These are phyloP conservation scores for Notodonta ziczac DNA, from an alignment of 2,888 invertebrate species.

Conservation along the genomic window DNA sequence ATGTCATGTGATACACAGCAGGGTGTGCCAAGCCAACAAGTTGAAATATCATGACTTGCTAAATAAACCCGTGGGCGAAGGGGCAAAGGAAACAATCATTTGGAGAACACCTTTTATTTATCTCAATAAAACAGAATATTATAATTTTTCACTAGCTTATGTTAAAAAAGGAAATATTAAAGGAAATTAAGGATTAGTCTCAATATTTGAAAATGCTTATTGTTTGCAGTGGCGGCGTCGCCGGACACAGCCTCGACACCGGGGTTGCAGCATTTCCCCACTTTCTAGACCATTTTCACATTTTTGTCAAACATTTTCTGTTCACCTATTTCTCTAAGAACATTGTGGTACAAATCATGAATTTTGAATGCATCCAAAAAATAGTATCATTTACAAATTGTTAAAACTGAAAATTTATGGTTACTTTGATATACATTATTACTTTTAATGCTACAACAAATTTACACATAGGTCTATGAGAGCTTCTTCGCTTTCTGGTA, in stretches of 20 bases:
- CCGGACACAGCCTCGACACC: slow-evolving; percentile 26
- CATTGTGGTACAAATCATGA: slow-evolving; percentile 59
- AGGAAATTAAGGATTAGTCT: slow-evolving; percentile 67
- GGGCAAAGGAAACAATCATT: slow-evolving; percentile 64
- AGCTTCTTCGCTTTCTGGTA: slow-evolving; percentile 99
- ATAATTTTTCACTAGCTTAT: slow-evolving; percentile 81
- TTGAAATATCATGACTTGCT: slow-evolving; percentile 72
- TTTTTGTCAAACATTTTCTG: slow-evolving; percentile 48
- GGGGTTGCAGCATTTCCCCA: slow-evolving; percentile 54
- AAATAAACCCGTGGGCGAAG: slow-evolving; percentile 51
- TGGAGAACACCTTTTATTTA: slow-evolving; percentile 79
- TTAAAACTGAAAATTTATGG: slow-evolving; percentile 74
- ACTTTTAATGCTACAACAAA: slow-evolving; percentile 77
- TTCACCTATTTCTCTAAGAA: slow-evolving; percentile 55
- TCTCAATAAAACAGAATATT: slow-evolving; percentile 82
- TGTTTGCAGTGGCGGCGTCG: slow-evolving; percentile 44
- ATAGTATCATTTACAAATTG: slow-evolving; percentile 70
- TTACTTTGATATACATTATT: slow-evolving; percentile 78
- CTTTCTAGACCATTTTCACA: slow-evolving; percentile 38
- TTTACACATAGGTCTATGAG: slow-evolving; percentile 86
- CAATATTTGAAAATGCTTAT: slow-evolving; percentile 61
- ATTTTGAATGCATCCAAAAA: slow-evolving; percentile 73
- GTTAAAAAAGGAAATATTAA: slow-evolving; percentile 70
- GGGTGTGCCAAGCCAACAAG: slow-evolving; percentile 52
- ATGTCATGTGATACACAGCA: slow-evolving; percentile 41